phyloP scores from a whole-genome alignment of 2,797 vertebrate genomes.

The Cynopterus sphinx region DNA sequence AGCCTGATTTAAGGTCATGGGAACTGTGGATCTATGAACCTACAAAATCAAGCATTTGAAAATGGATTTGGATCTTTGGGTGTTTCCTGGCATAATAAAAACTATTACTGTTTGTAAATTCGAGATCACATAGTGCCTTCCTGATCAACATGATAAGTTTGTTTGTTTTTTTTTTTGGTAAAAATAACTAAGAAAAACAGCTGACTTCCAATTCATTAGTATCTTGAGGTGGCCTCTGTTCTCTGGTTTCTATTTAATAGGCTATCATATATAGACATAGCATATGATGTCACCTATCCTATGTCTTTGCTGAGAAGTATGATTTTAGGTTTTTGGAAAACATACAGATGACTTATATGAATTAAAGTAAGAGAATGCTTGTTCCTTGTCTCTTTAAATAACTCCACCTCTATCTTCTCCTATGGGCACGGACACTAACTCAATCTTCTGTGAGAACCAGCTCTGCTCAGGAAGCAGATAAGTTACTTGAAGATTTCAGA shows the following conservation, averaged over 20 bases:
- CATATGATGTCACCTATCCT: neutral
- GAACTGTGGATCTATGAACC: neutral
- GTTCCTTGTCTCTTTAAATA: neutral
- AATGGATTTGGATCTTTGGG: slow-evolving; percentile 54
- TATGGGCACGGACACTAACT: neutral
- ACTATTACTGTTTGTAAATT: slow-evolving; percentile 11
- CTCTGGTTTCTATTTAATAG: slow-evolving; percentile 24
- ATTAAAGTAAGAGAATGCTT: neutral
- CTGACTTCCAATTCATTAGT: neutral
- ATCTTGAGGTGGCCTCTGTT: neutral
- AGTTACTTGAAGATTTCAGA: neutral
- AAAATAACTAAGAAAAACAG: slow-evolving; percentile 32
- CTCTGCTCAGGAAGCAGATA: slow-evolving; percentile 39
- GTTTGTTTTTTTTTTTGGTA: neutral
- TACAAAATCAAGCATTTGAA: slow-evolving; percentile 9
- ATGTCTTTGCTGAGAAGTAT: slow-evolving; percentile 31
- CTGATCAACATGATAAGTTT: neutral
- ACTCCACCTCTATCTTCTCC: neutral
- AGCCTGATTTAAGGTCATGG: slow-evolving; percentile 47
- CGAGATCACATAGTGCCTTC: neutral
- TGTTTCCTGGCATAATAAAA: slow-evolving; percentile 35
- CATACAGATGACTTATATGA: slow-evolving; percentile 17
- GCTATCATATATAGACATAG: neutral
- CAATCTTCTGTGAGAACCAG: neutral
- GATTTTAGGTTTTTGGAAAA: slow-evolving; percentile 61